Evolutionary conservation across 2,113 vertebrate genomes (phyloP), one percentile per base, ranked within the genome.

Genomic region (Melanostigma gelatinosum): DNA sequence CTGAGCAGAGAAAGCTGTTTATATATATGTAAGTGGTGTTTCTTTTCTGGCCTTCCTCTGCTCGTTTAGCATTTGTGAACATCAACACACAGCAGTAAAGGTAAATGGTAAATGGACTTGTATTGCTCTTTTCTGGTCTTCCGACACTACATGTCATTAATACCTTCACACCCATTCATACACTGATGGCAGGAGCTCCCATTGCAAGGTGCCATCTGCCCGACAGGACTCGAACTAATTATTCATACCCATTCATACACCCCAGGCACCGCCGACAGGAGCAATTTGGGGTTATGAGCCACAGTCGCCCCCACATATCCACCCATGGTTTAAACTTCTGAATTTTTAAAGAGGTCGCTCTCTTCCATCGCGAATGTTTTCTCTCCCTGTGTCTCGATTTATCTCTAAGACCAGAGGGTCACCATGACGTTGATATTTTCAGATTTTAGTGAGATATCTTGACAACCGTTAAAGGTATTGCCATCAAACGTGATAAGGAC

Each of bases 11-110:
- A 50, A n/a, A 75, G 8, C 4, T 48, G 4, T 34, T 50, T 12
- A 34, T 55, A 55, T 55, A 15, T 2, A 6, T 9, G 18, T 11
- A 46, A 76, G 8, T 10, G 8, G 2, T 42, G 42, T 36, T 44
- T 27, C 50, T 60, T 22, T n/a, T 57, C 5, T n/a, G 10, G 18
- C n/a, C 16, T 66, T 32, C 4, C 50, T 22, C 11, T 42, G 48
- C 65, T 42, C 18, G n/a, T 66, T 44, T 15, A 65, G 42, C 27
- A 58, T 58, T 34, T 16, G 67, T 67, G 63, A 77, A 24, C 24
- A 44, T 44, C 4, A 58, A 16, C 46, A 48, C 27, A 60, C 13
- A 68, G 61, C 64, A 24, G 52, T 67, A 44, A 44, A 44, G 16
- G 15, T 15, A 54, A 6, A 3, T 22, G 9, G 22, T 18, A 18